Evolutionary conservation across 2,797 vertebrate genomes (phyloP).

Genomic region (Adrianichthys oophorus): DNA sequence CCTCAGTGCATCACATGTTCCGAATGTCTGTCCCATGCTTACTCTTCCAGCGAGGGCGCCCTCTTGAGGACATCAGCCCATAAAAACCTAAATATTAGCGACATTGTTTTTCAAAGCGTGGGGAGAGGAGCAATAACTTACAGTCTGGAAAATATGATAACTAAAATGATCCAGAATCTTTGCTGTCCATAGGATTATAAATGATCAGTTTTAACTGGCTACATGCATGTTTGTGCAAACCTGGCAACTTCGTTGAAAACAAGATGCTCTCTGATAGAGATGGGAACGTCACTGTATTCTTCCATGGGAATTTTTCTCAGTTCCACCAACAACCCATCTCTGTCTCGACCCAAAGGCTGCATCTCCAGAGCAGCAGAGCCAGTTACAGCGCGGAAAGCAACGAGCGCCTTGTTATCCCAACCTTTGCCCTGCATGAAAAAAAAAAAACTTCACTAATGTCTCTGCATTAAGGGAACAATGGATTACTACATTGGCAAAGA

Average conservation of each 20-base stretch:
- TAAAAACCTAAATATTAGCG: too few relatives aligned
- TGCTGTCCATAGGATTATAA: too few relatives aligned
- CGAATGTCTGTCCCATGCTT: too few relatives aligned
- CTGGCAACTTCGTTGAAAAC: conserved; percentile 78
- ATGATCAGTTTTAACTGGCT: too few relatives aligned
- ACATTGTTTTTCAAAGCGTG: too few relatives aligned
- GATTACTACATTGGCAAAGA: too few relatives aligned
- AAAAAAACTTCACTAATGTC: background rate
- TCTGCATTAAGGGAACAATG: background rate
- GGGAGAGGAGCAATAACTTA: too few relatives aligned
- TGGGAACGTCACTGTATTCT: conserved; percentile 37
- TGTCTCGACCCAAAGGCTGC: conserved; percentile 65
- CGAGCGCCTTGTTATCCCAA: conserved; percentile 64
- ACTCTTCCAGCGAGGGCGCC: too few relatives aligned
- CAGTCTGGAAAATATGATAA: too few relatives aligned
- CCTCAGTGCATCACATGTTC: too few relatives aligned
- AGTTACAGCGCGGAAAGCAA: conserved; percentile 62
- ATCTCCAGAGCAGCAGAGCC: conserved; percentile 64
- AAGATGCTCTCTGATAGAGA: conserved; percentile 76
- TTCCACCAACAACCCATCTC: conserved; percentile 72
- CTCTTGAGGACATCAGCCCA: too few relatives aligned
- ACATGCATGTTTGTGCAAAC: conserved; percentile 28
- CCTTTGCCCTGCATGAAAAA: conserved; percentile 57
- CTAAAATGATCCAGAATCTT: too few relatives aligned
- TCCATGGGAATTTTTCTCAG: conserved; percentile 67